Evolutionary conservation across 1,140 invertebrate species (phyloP).

Genomic region (Diorhabda carinulata): DNA sequence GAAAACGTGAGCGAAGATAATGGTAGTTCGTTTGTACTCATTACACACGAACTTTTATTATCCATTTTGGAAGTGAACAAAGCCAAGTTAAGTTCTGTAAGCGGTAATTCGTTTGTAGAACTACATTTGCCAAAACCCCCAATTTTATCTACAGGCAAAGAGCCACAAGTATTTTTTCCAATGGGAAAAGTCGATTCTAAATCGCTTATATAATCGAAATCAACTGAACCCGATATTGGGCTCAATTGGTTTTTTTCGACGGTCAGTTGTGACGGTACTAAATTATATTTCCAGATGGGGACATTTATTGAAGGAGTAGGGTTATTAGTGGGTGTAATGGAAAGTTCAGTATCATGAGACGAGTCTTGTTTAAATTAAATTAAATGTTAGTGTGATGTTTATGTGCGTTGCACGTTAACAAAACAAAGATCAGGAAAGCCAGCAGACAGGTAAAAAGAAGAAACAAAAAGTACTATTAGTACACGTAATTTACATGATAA

Average conservation of each 20-base stretch:
- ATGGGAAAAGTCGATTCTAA: conserved; percentile 32
- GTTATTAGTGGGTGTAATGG: conserved; percentile 34
- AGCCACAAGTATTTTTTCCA: conserved; percentile 1
- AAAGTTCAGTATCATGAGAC: conserved; percentile 33
- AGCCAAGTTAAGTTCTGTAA: conserved; percentile 46
- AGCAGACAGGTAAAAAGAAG: conserved; percentile 32
- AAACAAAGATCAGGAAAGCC: conserved; percentile 26
- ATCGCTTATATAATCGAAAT: conserved; percentile 37
- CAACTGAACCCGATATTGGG: conserved; percentile 43
- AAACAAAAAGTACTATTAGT: conserved; percentile 29
- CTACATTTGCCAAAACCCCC: conserved; percentile 15
- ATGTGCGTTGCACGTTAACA: conserved; percentile 12
- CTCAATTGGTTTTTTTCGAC: conserved; percentile 34
- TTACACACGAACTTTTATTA: conserved; percentile 47
- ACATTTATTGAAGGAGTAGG: too few species aligned
- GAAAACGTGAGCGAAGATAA: conserved; percentile 54
- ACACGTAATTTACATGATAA: neutral
- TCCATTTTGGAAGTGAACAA: conserved; percentile 39
- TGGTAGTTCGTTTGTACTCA: conserved; percentile 57
- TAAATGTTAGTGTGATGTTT: conserved; percentile 13
- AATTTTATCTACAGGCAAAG: neutral
- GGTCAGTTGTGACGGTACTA: too few species aligned
- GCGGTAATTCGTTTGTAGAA: conserved; percentile 51
- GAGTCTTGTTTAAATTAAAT: conserved; percentile 30
- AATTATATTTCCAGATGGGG: too few species aligned